phyloP scores from a whole-genome alignment of 2,888 invertebrate species.

The Junonia oenone region DNA sequence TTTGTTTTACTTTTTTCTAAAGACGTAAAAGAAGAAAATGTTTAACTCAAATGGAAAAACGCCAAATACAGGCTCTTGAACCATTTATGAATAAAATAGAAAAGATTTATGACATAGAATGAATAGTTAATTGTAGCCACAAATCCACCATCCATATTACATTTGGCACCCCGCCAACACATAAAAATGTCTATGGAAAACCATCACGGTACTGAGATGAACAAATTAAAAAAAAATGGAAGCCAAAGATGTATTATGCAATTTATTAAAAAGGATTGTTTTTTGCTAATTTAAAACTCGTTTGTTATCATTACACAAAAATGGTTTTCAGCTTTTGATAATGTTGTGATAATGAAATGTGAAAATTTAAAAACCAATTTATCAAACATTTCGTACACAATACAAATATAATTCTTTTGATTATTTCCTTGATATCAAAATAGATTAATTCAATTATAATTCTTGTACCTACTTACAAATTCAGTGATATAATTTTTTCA shows the following conservation, averaged over 20 bases:
- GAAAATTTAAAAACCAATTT: no score
- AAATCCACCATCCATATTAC: conserved; percentile 54
- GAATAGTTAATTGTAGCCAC: conserved; percentile 61
- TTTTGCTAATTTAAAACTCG: not conserved
- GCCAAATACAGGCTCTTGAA: conserved; percentile 25
- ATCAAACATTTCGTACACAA: no score
- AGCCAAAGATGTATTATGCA: not conserved
- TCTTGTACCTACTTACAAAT: no score
- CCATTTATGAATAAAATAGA: conserved; percentile 51
- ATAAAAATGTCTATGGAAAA: conserved; percentile 23
- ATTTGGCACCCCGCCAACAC: conserved; percentile 55
- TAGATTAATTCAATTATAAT: no score
- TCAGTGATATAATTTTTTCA: no score
- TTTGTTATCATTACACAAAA: not conserved
- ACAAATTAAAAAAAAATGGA: not conserved
- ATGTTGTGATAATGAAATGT: no score
- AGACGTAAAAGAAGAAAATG: conserved; percentile 10
- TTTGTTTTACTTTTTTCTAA: not conserved
- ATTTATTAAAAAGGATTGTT: not conserved
- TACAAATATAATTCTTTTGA: no score
- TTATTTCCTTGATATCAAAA: no score
- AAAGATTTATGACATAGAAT: conserved; percentile 62
- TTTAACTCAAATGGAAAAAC: conserved; percentile 18
- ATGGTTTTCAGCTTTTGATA: no score
- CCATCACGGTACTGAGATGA: not conserved